phyloP scores from a whole-genome alignment of 2,888 invertebrate species.

The Nebria brevicollis region DNA sequence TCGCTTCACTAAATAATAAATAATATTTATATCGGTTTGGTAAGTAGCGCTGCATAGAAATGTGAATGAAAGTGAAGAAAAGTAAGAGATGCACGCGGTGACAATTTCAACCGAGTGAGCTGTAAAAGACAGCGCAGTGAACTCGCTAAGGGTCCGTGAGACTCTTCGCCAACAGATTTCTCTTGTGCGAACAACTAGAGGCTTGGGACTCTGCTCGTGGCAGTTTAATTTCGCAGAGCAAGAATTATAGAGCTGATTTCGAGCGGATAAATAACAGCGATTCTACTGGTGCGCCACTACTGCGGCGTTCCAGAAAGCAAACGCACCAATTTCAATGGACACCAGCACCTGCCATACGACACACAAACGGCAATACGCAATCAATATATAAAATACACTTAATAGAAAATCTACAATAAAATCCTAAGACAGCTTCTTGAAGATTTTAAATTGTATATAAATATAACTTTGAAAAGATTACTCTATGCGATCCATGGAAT shows the following conservation, averaged over 20 bases:
- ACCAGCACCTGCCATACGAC: not conserved
- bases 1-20: too few species aligned
- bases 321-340: not conserved
- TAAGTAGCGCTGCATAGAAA: not conserved
- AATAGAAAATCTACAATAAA: not conserved
- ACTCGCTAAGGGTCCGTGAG: conserved; percentile 15
- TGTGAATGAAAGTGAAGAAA: not conserved
- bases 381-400: not conserved
- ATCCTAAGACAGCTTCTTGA: not conserved
- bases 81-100: conserved; percentile 32
- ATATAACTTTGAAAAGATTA: too few species aligned
- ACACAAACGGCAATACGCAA: not conserved
- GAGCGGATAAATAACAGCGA: conserved; percentile 48
- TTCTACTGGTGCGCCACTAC: conserved; percentile 12
- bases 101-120: conserved; percentile 46
- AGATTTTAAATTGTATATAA: too few species aligned
- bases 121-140: conserved; percentile 45
- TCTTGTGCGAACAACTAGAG: conserved; percentile 29
- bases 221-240: conserved; percentile 48
- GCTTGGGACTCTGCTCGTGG: conserved; percentile 47
- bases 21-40: not conserved
- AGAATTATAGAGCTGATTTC: conserved; percentile 49
- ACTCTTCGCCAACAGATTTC: conserved; percentile 36
- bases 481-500: too few species aligned
- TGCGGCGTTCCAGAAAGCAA: not conserved